Conservation (phyloP, 2,113 vertebrate genomes). For the Notothenia coriiceps region DNA sequence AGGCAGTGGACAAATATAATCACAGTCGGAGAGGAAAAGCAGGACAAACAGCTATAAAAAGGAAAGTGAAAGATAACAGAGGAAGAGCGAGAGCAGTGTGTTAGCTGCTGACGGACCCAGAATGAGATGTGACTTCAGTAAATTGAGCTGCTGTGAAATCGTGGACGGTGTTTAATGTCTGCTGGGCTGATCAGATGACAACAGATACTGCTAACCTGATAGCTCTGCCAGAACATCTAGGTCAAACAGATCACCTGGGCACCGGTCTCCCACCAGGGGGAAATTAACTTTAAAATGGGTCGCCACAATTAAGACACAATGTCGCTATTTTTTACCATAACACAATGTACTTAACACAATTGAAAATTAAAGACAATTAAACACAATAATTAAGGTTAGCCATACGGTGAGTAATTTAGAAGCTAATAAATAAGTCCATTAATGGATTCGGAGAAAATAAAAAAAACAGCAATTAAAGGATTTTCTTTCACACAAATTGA, state of each 20-base stretch:
- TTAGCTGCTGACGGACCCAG: conserved; percentile 61
- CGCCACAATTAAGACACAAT: background rate
- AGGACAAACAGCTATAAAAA: conserved; percentile 26
- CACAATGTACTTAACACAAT: background rate
- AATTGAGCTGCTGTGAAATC: conserved; percentile 68
- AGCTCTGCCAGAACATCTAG: conserved; percentile 54
- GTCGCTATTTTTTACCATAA: conserved; percentile 3
- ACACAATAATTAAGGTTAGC: background rate
- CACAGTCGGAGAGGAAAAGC: conserved; percentile 9
- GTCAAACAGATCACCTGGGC: conserved; percentile 66
- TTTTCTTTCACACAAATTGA: background rate
- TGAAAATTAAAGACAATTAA: background rate
- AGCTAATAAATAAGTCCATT: background rate
- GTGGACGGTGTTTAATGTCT: conserved; percentile 67
- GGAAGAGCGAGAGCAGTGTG: conserved; percentile 37
- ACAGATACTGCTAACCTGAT: conserved; percentile 57
- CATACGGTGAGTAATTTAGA: background rate
- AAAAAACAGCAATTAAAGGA: background rate
- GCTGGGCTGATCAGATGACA: conserved; percentile 68
- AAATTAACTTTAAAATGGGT: conserved; percentile 36
- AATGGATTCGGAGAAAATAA: background rate
- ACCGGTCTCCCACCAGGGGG: conserved; percentile 26
- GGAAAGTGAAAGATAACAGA: conserved; percentile 38
- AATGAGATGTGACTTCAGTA: conserved; percentile 72
- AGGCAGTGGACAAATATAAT: conserved; percentile 12